Evolutionary conservation across 2,888 invertebrate genomes (phyloP).

Genomic region (Netelia fuscicornis): DNA sequence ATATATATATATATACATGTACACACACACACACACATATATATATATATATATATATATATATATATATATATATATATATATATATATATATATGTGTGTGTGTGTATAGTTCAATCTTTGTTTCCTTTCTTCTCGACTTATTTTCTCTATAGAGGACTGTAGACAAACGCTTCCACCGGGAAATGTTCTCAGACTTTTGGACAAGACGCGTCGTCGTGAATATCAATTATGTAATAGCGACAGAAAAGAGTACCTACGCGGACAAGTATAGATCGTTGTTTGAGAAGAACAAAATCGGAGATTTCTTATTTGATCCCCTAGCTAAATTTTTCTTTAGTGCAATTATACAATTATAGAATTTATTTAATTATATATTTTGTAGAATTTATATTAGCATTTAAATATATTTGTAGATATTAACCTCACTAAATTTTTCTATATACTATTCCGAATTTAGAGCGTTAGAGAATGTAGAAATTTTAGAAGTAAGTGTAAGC

Average conservation of each 20-base stretch:
- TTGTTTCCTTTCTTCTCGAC: constrained; percentile 4
- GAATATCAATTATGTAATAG: constrained; percentile 43
- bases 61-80: too few relatives aligned
- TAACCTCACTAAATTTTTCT: too few relatives aligned
- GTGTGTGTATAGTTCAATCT: not conserved
- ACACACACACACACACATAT: too few relatives aligned
- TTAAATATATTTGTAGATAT: too few relatives aligned
- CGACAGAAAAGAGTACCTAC: not conserved
- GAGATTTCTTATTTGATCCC: too few relatives aligned
- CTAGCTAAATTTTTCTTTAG: not conserved
- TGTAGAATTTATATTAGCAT: too few relatives aligned
- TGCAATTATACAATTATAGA: not conserved
- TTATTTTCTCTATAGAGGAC: constrained; percentile 3
- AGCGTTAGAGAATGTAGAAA: too few relatives aligned
- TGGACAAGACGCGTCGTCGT: constrained; percentile 42
- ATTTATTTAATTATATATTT: not conserved
- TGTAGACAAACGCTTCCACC: constrained; percentile 41
- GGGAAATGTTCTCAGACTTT: constrained; percentile 42
- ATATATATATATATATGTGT: too few relatives aligned
- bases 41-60: not conserved
- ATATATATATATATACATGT: constrained; percentile 3
- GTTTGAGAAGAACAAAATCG: too few relatives aligned
- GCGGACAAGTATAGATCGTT: too few relatives aligned
- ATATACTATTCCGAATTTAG: too few relatives aligned
- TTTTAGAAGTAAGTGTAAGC: too few relatives aligned